Percentiles rank a stretch among this genome's conserved stretches.
Evolutionary conservation across 92 coral and sea anemone species (phyloP).

Genomic region (Meandrina meandrites): DNA sequence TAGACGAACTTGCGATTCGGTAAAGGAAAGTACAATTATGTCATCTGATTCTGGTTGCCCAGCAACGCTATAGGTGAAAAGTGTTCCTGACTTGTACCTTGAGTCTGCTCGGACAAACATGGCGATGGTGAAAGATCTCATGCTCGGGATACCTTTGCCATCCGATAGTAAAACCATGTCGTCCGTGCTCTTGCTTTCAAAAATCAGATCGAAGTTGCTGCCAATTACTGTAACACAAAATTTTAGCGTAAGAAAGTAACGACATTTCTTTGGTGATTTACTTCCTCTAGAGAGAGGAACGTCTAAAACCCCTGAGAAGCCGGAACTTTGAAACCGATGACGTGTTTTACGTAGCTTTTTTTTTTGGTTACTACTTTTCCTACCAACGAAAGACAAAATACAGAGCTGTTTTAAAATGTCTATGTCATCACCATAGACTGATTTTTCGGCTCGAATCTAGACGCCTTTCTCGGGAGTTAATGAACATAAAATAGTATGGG

Average conservation of each 20-base stretch:
- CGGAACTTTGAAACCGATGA: too few species aligned
- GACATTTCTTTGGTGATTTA: too few species aligned
- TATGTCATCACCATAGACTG: too few species aligned
- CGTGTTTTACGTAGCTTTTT: too few species aligned
- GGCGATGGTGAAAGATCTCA: conserved; percentile 48
- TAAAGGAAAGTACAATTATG: conserved; percentile 39
- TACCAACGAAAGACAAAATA: neutral
- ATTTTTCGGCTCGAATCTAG: too few species aligned
- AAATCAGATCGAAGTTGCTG: conserved; percentile 50
- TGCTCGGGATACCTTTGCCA: conserved; percentile 4
- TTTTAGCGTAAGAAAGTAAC: too few species aligned
- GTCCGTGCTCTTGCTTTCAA: conserved; percentile 27
- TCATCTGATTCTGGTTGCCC: conserved; percentile 25
- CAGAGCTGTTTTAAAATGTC: neutral
- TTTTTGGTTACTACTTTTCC: neutral
- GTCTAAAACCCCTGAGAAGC: too few species aligned
- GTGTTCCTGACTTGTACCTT: conserved; percentile 48
- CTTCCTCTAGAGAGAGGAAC: too few species aligned
- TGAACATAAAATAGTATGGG: too few species aligned
- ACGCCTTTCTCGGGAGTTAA: too few species aligned
- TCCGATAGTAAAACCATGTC: conserved; percentile 46
- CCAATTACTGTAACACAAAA: conserved; percentile 39
- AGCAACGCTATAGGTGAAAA: conserved; percentile 52
- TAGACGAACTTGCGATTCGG: conserved; percentile 24
- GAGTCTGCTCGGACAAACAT: conserved; percentile 52